Conservation (phyloP, 2,113 vertebrate species). For the Prolemur simus region DNA sequence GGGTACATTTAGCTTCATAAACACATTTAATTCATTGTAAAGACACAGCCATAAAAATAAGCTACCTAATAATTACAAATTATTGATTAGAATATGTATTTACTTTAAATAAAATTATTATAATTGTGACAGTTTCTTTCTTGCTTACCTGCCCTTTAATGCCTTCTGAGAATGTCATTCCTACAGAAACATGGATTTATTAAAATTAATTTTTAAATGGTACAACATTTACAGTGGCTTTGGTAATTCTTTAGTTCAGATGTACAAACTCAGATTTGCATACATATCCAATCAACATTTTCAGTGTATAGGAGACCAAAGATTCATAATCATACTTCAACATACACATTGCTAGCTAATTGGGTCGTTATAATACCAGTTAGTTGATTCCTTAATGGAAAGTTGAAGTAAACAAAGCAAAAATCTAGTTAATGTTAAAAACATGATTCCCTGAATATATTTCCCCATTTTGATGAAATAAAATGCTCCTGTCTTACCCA, state of each 20-base stretch:
- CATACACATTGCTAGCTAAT: background rate
- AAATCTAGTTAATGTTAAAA: background rate
- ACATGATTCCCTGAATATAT: background rate
- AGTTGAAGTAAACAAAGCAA: background rate
- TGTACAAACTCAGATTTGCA: background rate
- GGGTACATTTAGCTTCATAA: background rate
- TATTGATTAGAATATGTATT: background rate
- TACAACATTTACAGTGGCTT: background rate
- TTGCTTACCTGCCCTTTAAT: background rate
- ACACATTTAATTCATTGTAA: background rate
- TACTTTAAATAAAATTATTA: background rate
- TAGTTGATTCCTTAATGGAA: slow-evolving; percentile 22
- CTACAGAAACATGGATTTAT: background rate
- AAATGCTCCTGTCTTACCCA: background rate
- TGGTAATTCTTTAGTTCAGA: background rate
- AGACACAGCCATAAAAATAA: background rate
- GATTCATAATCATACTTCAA: slow-evolving; percentile 17
- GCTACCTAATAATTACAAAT: background rate
- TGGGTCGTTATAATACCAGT: background rate
- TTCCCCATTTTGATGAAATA: background rate
- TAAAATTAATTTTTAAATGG: slow-evolving; percentile 2
- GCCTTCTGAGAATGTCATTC: background rate
- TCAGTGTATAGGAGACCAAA: background rate
- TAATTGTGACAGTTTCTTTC: background rate
- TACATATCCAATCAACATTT: background rate